Base-by-base conservation (phyloP, 2,888 invertebrate species). In the Drosophila picticornis region DNA sequence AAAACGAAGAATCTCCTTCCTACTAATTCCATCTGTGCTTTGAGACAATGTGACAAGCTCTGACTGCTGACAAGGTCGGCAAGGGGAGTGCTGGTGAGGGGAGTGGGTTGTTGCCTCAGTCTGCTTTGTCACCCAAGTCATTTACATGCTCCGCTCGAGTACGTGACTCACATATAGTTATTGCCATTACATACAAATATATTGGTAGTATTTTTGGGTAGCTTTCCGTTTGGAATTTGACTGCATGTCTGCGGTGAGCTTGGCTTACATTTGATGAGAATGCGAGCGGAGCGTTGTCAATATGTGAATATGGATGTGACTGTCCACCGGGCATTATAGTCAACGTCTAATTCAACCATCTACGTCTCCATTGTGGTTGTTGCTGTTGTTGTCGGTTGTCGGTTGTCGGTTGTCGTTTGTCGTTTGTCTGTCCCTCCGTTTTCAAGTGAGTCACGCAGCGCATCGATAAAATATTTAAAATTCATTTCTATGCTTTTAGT, bases 401-500 rank as follows among this genome's bases (percentile, higher is more conserved):
- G 43, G 43, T 58, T 19, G 43, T 46, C 52, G 7, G 16, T 16
- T 16, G 36, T 36, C 16, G 40, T 29, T 32, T 56, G n/a, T 31
- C 29, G 51, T 38, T 22, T 38, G 46, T 58, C 56, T n/a, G 46
- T 48, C 48, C 22, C 5, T 40, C 22, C 7, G 61, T 50, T 53
- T 60, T 73, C 73, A 82, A 78, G 77, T 86, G 84, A 89, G 86
- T 87, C 86, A 87, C 86, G 86, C 74, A 77, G 74, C 83, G 75
- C 86, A 71, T 77, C 87, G 88, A 87, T 87, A 87, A 87, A 87
- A 90, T 90, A 87, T 87, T 87, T 87, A 87, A 90, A 90, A 87
- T 88, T 87, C 86, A 87, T 90, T 87, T 87, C 86, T 76, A 81
- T 83, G 85, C 88, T 88, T 86, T 84, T 83, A 79, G 81, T 63